Base-by-base conservation (phyloP, 2,888 invertebrate species). In the Eremobia ochroleuca region DNA sequence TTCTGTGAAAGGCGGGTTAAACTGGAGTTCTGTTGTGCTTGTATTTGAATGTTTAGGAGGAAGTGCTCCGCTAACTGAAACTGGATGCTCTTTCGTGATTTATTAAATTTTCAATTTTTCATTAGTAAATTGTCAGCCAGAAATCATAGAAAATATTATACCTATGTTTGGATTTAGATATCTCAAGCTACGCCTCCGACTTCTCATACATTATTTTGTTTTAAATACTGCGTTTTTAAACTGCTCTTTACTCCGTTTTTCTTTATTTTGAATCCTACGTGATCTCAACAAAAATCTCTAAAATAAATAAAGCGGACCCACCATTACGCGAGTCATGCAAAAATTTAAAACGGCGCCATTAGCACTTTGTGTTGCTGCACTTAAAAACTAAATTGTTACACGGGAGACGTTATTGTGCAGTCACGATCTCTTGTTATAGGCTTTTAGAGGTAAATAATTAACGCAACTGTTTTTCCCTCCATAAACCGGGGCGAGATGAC, bases 351-450 rank as follows among this genome's bases (percentile, higher is more conserved):
- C 69, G 69, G 37, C 5, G 13, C 43, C n/a, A 85, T 88, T 88
- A 88, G 37, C 87, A 88, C 89, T 67, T 69, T 28, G 43, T 62
- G 21, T 34, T 49, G 37, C 34, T 52, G 77, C 73, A 81, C 85
- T 77, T 86, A 70, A 68, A 69, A 79, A 46, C 61, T 78, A 75
- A 77, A 82, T 71, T 76, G 73, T 67, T 70, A 71, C 40, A 66
- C 66, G n/a, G 49, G 1, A 61, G n/a, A 55, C 43, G 69, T 75
- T 73, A 85, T 87, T 88, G 82, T 88, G 68, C 69, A 62, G 84
- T 85, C 88, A 88, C 87, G 89, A 77, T 69, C 74, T 0, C 59
- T 31, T 28, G 64, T 37, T 65, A 64, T n/a, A 34, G 31, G 55
- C 64, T 81, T 81, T 80, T 80, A 83, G 61, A 58, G 28, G 28